Conservation (phyloP, 2,888 invertebrate species). For the Oligia fasciuncula region DNA sequence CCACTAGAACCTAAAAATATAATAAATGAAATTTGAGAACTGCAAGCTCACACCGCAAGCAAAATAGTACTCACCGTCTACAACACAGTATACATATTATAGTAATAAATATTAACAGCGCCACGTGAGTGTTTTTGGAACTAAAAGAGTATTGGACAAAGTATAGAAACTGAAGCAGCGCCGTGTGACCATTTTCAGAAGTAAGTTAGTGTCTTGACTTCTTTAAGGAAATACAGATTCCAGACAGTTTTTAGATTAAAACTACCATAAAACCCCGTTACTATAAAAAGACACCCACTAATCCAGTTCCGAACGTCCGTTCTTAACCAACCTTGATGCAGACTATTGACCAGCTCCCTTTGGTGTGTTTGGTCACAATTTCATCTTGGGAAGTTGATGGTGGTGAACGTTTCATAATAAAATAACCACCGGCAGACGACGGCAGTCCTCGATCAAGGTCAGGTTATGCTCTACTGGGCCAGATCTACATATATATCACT, state of each 20-base stretch:
- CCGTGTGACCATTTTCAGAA: neutral
- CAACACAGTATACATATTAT: too few relatives aligned
- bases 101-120: too few relatives aligned
- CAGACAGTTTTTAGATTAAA: neutral
- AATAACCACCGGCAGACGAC: neutral
- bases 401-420: neutral
- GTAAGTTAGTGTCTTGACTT: neutral
- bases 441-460: slow-evolving; percentile 9
- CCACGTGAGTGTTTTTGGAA: neutral
- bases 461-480: slow-evolving; percentile 21
- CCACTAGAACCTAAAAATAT: neutral
- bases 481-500: slow-evolving; percentile 13
- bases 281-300: neutral
- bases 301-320: neutral
- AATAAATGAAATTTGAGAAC: neutral
- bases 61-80: neutral
- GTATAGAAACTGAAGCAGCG: neutral
- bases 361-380: neutral
- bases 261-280: neutral
- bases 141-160: neutral
- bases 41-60: neutral
- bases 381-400: neutral
- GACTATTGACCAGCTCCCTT: neutral
- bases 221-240: too few relatives aligned
- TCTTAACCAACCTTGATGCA: neutral